These are phyloP conservation scores for Halocynthia roretzi DNA, from an alignment of 23 tunicate species.

Conservation along the genomic window DNA sequence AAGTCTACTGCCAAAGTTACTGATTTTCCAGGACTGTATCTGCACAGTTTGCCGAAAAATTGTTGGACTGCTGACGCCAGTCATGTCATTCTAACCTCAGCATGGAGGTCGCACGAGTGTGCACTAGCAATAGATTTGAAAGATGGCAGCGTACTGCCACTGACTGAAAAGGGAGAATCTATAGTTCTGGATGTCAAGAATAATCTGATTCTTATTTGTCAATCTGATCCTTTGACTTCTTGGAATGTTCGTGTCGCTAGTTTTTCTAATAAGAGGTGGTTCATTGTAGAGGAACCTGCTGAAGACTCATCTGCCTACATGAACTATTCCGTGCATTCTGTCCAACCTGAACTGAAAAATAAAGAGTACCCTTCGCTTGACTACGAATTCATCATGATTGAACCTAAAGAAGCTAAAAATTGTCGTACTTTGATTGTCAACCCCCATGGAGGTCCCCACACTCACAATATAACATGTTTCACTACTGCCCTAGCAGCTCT, in stretches of 20 bases:
- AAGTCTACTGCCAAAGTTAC: neutral
- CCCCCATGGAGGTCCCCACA: conserved; percentile 93
- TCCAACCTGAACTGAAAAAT: conserved; percentile 31
- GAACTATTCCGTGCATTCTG: conserved; percentile 27
- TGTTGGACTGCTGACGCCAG: conserved; percentile 30
- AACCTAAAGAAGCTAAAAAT: conserved; percentile 21
- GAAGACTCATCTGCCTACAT: conserved; percentile 9
- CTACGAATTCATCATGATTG: conserved; percentile 52
- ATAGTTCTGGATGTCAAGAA: conserved; percentile 26
- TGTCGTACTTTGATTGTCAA: conserved; percentile 33
- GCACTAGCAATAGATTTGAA: conserved; percentile 19
- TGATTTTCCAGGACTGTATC: conserved; percentile 46
- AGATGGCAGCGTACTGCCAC: conserved; percentile 26
- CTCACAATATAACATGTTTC: conserved; percentile 27
- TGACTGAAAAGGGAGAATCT: conserved; percentile 34
- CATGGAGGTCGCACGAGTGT: conserved; percentile 32
- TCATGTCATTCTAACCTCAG: conserved; percentile 8
- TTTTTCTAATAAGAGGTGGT: conserved; percentile 30
- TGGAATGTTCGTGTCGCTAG: conserved; percentile 23
- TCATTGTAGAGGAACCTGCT: conserved; percentile 14
- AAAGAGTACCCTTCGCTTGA: conserved; percentile 37
- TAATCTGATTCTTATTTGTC: conserved; percentile 43
- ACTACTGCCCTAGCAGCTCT: conserved; percentile 8
- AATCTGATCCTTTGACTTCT: conserved; percentile 49
- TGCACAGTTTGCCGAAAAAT: conserved; percentile 11